These are phyloP conservation scores for Drosophila melanogaster DNA, from an alignment of 1,140 invertebrate species.

Conservation along the genomic window Release_6_plus_ISO1_MT NT_033779.5:16673001-16673500, in stretches of 20 bases:
- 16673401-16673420: constrained; percentile 50
- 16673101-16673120: too few relatives aligned
- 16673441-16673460: constrained; percentile 56
- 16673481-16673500: constrained; percentile 71
- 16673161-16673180: constrained; percentile 47
- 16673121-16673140: constrained; percentile 15
- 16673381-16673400: constrained; percentile 30
- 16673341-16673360: constrained; percentile 53
- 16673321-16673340: constrained; percentile 49
- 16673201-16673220: constrained; percentile 45
- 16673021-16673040: too few relatives aligned
- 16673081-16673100: constrained; percentile 1
- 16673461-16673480: constrained; percentile 46
- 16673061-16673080: neutral
- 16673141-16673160: constrained; percentile 44
- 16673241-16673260: neutral
- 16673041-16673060: too few relatives aligned
- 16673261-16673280: neutral
- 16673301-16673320: constrained; percentile 57
- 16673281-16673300: constrained; percentile 58
- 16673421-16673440: constrained; percentile 65
- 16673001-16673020: too few relatives aligned
- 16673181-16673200: constrained; percentile 28
- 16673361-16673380: constrained; percentile 1
- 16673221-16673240: constrained; percentile 30